Evolutionary conservation across 2,888 invertebrate genomes (phyloP).

Genomic region (Volucella inflata): DNA sequence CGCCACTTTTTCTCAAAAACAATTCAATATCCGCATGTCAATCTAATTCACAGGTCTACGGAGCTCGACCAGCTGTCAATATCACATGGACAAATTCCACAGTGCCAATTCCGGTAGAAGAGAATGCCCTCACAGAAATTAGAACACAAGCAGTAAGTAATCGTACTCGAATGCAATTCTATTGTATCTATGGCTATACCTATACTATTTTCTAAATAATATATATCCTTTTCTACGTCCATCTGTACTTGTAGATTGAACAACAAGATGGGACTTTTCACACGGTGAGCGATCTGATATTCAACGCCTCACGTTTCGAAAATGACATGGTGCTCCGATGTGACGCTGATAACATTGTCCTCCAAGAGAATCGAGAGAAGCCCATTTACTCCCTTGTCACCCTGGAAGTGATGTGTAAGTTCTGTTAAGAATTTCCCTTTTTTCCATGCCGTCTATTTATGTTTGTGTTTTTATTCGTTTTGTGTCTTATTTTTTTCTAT

Average conservation of each 20-base stretch:
- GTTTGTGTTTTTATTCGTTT: background rate
- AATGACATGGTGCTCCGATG: slow-evolving; percentile 92
- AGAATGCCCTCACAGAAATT: slow-evolving; percentile 81
- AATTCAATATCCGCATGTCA: too few species aligned
- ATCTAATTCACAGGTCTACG: slow-evolving; percentile 85
- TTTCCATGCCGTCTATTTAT: background rate
- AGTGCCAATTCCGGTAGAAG: slow-evolving; percentile 79
- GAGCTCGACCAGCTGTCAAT: slow-evolving; percentile 92
- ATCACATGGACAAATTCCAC: slow-evolving; percentile 94
- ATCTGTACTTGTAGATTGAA: slow-evolving; percentile 84
- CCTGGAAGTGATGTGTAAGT: slow-evolving; percentile 94
- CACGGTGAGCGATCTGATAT: slow-evolving; percentile 90
- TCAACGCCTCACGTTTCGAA: slow-evolving; percentile 92
- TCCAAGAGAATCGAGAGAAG: slow-evolving; percentile 88
- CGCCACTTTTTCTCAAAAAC: too few species aligned
- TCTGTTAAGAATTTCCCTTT: background rate
- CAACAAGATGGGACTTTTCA: slow-evolving; percentile 90
- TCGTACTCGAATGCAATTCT: background rate
- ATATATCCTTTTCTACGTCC: slow-evolving; percentile 29
- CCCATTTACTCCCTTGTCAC: slow-evolving; percentile 89
- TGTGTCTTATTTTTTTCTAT: slow-evolving; percentile 74
- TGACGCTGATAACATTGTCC: slow-evolving; percentile 92
- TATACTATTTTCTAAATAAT: slow-evolving; percentile 6
- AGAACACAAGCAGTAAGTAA: slow-evolving; percentile 84
- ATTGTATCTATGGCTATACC: too few species aligned